Evolutionary conservation across 2,888 invertebrate genomes (phyloP).

Genomic region (Andrena minutula): DNA sequence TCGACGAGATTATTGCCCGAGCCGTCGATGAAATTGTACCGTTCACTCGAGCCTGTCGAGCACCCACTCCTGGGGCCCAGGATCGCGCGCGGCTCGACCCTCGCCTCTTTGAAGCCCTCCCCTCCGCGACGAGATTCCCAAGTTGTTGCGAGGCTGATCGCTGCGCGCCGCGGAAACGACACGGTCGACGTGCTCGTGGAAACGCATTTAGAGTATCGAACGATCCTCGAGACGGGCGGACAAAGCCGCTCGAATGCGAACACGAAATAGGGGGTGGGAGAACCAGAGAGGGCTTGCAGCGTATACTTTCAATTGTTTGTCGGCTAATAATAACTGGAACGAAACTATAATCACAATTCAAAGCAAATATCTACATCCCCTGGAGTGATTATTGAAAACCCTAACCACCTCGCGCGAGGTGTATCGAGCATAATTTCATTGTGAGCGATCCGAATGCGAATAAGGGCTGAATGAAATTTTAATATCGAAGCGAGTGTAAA

Average conservation of each 20-base stretch:
- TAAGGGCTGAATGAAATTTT: not conserved
- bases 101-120: conserved; percentile 43
- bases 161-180: not conserved
- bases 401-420: not conserved
- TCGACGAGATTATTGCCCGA: conserved; percentile 66
- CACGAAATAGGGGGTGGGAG: not conserved
- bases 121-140: conserved; percentile 42
- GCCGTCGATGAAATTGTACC: conserved; percentile 68
- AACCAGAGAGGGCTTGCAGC: too few relatives aligned
- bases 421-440: not conserved
- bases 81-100: conserved; percentile 54
- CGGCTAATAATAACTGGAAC: too few relatives aligned
- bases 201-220: conserved; percentile 46
- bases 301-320: too few relatives aligned
- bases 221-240: conserved; percentile 20
- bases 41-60: conserved; percentile 64
- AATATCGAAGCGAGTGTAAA: not conserved
- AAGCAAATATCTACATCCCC: too few relatives aligned
- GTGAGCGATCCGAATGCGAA: not conserved
- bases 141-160: conserved; percentile 43
- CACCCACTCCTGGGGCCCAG: conserved; percentile 45
- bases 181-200: conserved; percentile 25
- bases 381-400: not conserved
- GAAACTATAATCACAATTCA: too few relatives aligned
- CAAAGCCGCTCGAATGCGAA: conserved; percentile 47